phyloP scores from a whole-genome alignment of 2,888 invertebrate species.

The Pandemis heparana region DNA sequence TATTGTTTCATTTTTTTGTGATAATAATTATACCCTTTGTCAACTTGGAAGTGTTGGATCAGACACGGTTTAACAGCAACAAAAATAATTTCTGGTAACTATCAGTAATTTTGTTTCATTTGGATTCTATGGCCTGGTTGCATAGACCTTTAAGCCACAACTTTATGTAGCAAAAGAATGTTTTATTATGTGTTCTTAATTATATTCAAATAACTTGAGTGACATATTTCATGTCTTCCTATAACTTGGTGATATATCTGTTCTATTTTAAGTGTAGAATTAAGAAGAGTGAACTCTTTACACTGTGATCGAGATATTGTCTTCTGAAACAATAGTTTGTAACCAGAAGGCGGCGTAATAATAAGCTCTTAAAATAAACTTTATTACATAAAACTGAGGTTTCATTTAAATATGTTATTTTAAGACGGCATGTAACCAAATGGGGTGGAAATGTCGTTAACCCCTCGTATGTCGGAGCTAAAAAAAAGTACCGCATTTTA shows the following conservation, averaged over 20 bases:
- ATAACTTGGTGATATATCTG: neutral
- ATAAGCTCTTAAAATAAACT: slow-evolving; percentile 33
- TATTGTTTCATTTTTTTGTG: slow-evolving; percentile 52
- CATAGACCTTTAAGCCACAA: no score
- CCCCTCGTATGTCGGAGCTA: no score
- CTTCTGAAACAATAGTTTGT: slow-evolving; percentile 31
- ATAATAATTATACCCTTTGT: slow-evolving; percentile 37
- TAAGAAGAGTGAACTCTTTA: neutral
- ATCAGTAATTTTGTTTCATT: neutral
- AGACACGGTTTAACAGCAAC: neutral
- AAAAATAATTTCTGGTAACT: no score
- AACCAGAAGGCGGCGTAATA: slow-evolving; percentile 11
- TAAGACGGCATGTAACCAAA: neutral
- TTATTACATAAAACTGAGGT: slow-evolving; percentile 27
- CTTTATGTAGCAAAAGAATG: neutral
- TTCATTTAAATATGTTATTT: slow-evolving; percentile 32
- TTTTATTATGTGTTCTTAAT: neutral
- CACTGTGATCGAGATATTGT: neutral
- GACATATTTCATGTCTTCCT: neutral
- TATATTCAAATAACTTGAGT: neutral
- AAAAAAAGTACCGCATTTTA: no score
- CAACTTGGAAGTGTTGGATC: slow-evolving; percentile 18
- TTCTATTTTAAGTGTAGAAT: slow-evolving; percentile 2
- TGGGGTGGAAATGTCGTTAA: no score
- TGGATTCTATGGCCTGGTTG: no score